Evolutionary conservation across 2,888 invertebrate genomes (phyloP).

Genomic region (Boloria selene): DNA sequence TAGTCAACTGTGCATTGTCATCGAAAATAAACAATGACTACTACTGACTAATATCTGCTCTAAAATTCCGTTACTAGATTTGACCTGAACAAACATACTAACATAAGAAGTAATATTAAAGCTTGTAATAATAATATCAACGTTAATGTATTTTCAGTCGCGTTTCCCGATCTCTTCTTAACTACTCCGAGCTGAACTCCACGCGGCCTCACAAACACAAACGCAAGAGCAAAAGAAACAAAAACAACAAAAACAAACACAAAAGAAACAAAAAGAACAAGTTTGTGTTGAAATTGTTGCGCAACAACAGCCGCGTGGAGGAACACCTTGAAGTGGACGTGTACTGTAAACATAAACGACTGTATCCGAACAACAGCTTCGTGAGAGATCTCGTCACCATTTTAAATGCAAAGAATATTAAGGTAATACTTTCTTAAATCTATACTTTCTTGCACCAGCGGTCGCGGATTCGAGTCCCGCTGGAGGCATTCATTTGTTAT

Average conservation of each 20-base stretch:
- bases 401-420: conserved; percentile 65
- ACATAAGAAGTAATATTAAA: too few relatives aligned
- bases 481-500: too few relatives aligned
- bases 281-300: conserved; percentile 62
- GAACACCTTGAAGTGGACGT: conserved; percentile 69
- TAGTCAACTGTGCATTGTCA: too few relatives aligned
- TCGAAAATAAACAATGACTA: too few relatives aligned
- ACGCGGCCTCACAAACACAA: conserved; percentile 44
- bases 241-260: conserved; percentile 43
- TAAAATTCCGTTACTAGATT: too few relatives aligned
- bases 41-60: too few relatives aligned
- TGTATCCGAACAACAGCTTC: conserved; percentile 68
- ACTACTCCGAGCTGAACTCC: conserved; percentile 42
- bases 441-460: too few relatives aligned
- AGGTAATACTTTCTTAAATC: conserved; percentile 58
- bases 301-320: conserved; percentile 52
- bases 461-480: too few relatives aligned
- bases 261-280: conserved; percentile 59
- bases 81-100: too few relatives aligned
- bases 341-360: conserved; percentile 57
- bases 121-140: too few relatives aligned
- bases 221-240: conserved; percentile 8
- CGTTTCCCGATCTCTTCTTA: conserved; percentile 66
- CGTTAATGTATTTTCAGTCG: conserved; percentile 48
- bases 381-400: conserved; percentile 69